Evolutionary conservation across 30 jellyfish, hydroid and myxozoan species (phyloP), one percentile per base, ranked within the genome.

Genomic region (Catostylus mosaicus): DNA sequence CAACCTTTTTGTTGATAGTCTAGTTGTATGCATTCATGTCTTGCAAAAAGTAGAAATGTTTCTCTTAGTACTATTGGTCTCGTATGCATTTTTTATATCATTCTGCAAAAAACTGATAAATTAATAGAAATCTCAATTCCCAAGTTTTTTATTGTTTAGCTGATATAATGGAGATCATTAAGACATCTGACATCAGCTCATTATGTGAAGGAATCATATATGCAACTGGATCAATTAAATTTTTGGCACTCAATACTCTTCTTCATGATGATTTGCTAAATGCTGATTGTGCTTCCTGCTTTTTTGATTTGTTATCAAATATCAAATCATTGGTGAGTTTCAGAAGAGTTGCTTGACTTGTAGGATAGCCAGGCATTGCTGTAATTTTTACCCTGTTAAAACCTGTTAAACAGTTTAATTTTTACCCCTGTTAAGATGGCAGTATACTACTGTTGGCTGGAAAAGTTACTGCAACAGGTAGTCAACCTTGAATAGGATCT

Each of bases 181-280:
- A 33, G 23, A 72, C 70, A 12, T 64, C 79, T 16, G 88, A 75
- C 65, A 73, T 84, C 14, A 60, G 35, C 29, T 38, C 57, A 26
- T 33, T 73, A 9, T 65, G 30, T 30, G 95, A 84, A 22, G 88
- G 95, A n/a, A 63, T 84, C 37, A 43, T 84, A 24, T 84, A 84
- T 46, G 95, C 95, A 20, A 32, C 57, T 54, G 95, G 95, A 27
- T 61, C 84, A 10, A 47, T 84, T 45, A 84, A 84, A 70, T 84
- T 84, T 27, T 54, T 75, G 26, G 85, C 95, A 18, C 71, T 34
- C 3, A 84, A 66, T 30, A 66, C 67, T 11, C 23, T 37, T 63
- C 82, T 84, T 4, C 95, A 84, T 32, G 95, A 75, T n/a, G 88
- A 73, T 29, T 43, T 84, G 0, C 7, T 84, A 35, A 30, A 84